Evolutionary conservation across 2,113 vertebrate genomes (phyloP), one percentile per base, ranked within the genome.

Genomic region (Xiphias gladius): DNA sequence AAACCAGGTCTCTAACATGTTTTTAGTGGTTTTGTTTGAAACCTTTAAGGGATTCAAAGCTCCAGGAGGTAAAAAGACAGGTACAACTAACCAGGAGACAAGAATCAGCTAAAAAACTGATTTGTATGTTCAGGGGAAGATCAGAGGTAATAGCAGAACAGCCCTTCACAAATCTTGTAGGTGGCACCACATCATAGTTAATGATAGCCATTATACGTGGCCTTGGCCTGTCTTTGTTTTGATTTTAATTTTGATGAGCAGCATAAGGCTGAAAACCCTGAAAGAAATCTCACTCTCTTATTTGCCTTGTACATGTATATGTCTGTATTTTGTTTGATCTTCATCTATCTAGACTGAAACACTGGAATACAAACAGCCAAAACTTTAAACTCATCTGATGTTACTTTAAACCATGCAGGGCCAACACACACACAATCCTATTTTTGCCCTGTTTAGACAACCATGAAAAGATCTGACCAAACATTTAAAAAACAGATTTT

Each of bases 181-280:
- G 2, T 12, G 64, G 16, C 35, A 67, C 10, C 32, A 10, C 28
- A 28, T 68, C n/a, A 78, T 24, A n/a, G 2, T 69, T 57, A 46
- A 83, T 52, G 7, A 65, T 4, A 35, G 37, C 39, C 43, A 0
- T 41, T 62, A 12, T 20, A 46, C 72, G 28, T 32, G 32, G 72
- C 62, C 78, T 84, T 71, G 69, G n/a, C n/a, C n/a, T 7, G 46
- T 69, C 19, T 77, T 84, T 69, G 19, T 50, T 82, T 12, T 3
- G 26, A 80, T 61, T 83, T 75, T 54, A 35, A 76, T 57, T 80
- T 20, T 59, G 54, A 84, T 39, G 64, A 82, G 32, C 28, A 63
- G n/a, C 69, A 59, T 43, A 71, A 65, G 22, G 41, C 43, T 43
- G 22, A 63, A 69, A 62, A 39, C 66, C 73, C 77, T 83, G 55